These are phyloP conservation scores for Pristionchus fissidentatus DNA, from an alignment of 2,888 invertebrate genomes.

Conservation along the genomic window DNA sequence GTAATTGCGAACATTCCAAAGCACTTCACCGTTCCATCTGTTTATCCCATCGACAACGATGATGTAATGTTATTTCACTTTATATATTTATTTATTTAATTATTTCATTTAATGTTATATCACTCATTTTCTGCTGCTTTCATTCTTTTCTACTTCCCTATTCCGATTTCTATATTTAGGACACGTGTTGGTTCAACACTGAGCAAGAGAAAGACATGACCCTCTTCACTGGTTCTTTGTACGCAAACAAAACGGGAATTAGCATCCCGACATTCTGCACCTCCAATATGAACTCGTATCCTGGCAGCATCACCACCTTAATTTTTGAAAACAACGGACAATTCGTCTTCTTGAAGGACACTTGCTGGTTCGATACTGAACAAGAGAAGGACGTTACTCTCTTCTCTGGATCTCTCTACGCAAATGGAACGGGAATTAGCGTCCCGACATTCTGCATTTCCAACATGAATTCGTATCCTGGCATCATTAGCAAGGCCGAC, in stretches of 20 bases:
- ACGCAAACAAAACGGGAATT: neutral
- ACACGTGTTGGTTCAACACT: neutral
- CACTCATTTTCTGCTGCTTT: neutral
- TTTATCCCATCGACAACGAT: neutral
- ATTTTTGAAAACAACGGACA: neutral
- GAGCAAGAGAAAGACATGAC: neutral
- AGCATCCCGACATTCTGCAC: neutral
- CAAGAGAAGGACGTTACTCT: neutral
- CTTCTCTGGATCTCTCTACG: neutral
- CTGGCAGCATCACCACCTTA: neutral
- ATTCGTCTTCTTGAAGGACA: neutral
- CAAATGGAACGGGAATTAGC: neutral
- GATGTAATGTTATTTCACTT: neutral
- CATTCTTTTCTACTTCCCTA: neutral
- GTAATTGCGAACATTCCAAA: neutral
- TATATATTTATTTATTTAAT: too few species aligned
- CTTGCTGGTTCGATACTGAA: neutral
- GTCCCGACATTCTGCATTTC: neutral
- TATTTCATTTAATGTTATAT: neutral
- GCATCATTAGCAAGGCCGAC: neutral
- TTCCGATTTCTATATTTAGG: too few species aligned
- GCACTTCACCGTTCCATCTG: neutral
- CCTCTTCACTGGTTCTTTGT: neutral
- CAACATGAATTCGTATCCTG: constrained; percentile 21
- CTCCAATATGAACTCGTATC: neutral